Percentiles rank a stretch among this genome's conserved stretches.
phyloP scores from a whole-genome alignment of 2,888 invertebrate species.

The Drosophila subsilvestris region DNA sequence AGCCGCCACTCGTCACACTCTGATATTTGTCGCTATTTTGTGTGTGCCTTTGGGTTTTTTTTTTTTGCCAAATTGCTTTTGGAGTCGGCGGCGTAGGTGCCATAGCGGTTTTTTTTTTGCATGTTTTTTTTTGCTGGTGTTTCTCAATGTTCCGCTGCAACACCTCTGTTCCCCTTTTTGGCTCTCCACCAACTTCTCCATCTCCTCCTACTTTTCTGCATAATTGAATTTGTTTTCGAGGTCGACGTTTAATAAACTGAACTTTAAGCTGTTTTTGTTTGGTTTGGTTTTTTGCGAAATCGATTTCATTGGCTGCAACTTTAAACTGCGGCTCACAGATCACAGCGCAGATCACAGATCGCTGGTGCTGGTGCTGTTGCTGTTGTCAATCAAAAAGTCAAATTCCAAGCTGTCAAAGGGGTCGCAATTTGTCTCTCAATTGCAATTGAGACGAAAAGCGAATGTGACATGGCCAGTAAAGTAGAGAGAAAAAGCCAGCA shows the following conservation, averaged over 20 bases:
- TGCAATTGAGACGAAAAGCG: conserved; percentile 74
- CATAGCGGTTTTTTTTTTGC: conserved; percentile 30
- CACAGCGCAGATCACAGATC: conserved; percentile 47
- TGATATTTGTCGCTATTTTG: conserved; percentile 75
- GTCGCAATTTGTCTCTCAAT: conserved; percentile 72
- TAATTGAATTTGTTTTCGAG: conserved; percentile 69
- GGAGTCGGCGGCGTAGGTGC: conserved; percentile 54
- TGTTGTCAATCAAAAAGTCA: conserved; percentile 79
- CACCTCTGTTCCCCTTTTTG: not conserved
- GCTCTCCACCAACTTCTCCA: not conserved
- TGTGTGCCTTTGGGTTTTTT: conserved; percentile 40
- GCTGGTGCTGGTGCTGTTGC: conserved; percentile 8
- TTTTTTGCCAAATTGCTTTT: conserved; percentile 54
- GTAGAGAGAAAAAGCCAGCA: conserved; percentile 36
- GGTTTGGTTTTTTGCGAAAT: conserved; percentile 27
- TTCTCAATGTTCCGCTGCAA: not conserved
- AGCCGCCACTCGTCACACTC: conserved; percentile 65
- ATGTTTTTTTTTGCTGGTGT: conserved; percentile 5
- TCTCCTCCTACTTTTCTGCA: conserved; percentile 31
- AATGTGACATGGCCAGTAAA: conserved; percentile 68
- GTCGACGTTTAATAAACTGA: conserved; percentile 62
- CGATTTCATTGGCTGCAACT: conserved; percentile 13
- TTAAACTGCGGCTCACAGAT: not conserved
- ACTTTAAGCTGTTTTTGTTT: conserved; percentile 53
- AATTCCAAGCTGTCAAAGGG: conserved; percentile 72